Percentiles rank a stretch among this genome's conserved stretches.
phyloP scores from a whole-genome alignment of 2,888 invertebrate species.

The Ditula angustiorana region DNA sequence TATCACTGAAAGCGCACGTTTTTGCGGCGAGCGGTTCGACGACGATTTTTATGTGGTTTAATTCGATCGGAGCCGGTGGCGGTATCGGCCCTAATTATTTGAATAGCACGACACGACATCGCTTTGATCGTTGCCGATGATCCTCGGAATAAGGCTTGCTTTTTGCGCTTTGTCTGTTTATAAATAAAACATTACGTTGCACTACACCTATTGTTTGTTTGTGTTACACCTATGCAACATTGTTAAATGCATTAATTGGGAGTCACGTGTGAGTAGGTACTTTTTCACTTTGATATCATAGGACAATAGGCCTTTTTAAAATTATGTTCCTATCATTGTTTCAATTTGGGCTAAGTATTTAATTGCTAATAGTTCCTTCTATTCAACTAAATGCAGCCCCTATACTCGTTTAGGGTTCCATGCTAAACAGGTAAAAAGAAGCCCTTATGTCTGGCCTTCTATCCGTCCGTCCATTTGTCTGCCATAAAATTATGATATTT shows the following conservation, averaged over 20 bases:
- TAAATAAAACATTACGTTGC: conserved; percentile 27
- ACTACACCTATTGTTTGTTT: conserved; percentile 10
- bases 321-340: too few species aligned
- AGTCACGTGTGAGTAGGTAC: not conserved
- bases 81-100: conserved; percentile 80
- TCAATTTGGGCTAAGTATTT: too few species aligned
- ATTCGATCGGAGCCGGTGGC: conserved; percentile 72
- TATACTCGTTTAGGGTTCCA: too few species aligned
- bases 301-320: too few species aligned
- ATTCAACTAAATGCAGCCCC: too few species aligned
- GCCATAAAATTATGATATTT: too few species aligned
- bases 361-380: too few species aligned
- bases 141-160: conserved; percentile 46
- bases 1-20: conserved; percentile 64
- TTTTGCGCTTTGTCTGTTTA: conserved; percentile 18
- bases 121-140: conserved; percentile 77
- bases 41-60: conserved; percentile 78
- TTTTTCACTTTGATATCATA: too few species aligned
- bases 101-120: conserved; percentile 75
- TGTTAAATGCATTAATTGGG: not conserved
- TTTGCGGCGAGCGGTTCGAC: conserved; percentile 61
- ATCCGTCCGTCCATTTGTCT: too few species aligned
- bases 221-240: not conserved
- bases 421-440: too few species aligned
- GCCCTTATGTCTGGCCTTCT: too few species aligned